These are phyloP conservation scores for Cheilosia soror DNA, from an alignment of 2,888 invertebrate genomes.

Conservation along the genomic window DNA sequence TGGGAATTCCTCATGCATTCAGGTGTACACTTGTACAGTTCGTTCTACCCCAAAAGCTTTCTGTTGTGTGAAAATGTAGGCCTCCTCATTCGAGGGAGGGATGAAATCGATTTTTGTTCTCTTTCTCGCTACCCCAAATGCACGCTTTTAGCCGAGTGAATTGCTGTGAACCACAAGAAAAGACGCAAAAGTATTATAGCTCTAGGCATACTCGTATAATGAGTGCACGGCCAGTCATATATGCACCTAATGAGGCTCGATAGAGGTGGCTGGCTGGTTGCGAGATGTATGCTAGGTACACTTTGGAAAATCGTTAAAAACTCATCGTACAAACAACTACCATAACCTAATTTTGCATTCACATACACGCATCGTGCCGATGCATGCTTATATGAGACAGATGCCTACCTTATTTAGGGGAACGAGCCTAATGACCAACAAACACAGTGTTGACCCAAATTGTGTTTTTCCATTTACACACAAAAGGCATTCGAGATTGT, in stretches of 20 bases:
- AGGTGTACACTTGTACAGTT: slow-evolving; percentile 44
- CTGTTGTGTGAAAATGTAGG: slow-evolving; percentile 34
- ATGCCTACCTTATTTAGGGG: background rate
- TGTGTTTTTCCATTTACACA: background rate
- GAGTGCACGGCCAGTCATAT: slow-evolving; percentile 24
- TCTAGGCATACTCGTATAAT: background rate
- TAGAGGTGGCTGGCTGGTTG: background rate
- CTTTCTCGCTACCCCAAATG: background rate
- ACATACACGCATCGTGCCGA: slow-evolving; percentile 40
- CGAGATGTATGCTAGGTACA: background rate
- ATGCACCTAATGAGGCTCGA: slow-evolving; percentile 25
- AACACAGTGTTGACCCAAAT: slow-evolving; percentile 11
- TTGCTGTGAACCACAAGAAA: slow-evolving; percentile 25
- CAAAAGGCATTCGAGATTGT: slow-evolving; percentile 25
- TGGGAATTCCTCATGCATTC: slow-evolving; percentile 59
- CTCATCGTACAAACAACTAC: slow-evolving; percentile 27
- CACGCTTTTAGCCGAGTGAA: slow-evolving; percentile 3
- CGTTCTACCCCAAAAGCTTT: background rate
- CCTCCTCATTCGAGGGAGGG: slow-evolving; percentile 36
- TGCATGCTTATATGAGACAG: background rate
- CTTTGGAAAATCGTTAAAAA: background rate
- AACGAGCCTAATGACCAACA: slow-evolving; percentile 1
- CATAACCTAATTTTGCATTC: slow-evolving; percentile 54
- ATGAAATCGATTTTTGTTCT: slow-evolving; percentile 51
- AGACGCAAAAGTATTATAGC: background rate